These are phyloP conservation scores for Trissoscelio sp. DNA, from an alignment of 2,888 invertebrate species.

Conservation along the genomic window DNA sequence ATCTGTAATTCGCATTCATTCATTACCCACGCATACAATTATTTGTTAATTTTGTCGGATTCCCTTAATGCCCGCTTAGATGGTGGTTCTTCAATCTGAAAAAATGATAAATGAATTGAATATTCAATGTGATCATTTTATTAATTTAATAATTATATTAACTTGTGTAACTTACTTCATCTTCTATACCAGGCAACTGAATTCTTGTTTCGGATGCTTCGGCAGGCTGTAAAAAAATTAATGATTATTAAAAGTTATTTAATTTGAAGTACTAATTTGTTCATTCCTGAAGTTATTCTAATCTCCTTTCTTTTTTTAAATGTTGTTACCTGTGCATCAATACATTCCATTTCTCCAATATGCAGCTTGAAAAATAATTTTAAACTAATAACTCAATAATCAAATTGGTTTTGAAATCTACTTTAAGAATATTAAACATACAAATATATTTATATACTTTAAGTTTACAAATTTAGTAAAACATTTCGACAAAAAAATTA, in stretches of 20 bases:
- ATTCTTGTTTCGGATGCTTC: conserved; percentile 93
- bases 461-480: no score
- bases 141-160: no score
- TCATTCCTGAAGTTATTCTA: no score
- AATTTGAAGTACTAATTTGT: no score
- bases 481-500: no score
- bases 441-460: no score
- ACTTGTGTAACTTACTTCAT: conserved; percentile 83
- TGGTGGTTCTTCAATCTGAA: conserved; percentile 82
- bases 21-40: conserved; percentile 73
- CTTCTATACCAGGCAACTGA: conserved; percentile 89
- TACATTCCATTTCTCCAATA: conserved; percentile 85
- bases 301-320: conserved; percentile 22
- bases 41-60: conserved; percentile 82
- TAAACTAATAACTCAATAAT: conserved; percentile 23
- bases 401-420: no score
- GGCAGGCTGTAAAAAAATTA: conserved; percentile 86
- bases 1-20: conserved; percentile 18
- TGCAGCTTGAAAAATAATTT: conserved; percentile 85
- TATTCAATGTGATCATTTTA: no score
- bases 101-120: conserved; percentile 55
- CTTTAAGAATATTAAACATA: no score
- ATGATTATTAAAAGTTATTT: no score
- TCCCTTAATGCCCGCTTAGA: conserved; percentile 82
- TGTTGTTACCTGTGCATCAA: conserved; percentile 88